Evolutionary conservation across 2,113 vertebrate species (phyloP).

Genomic region (Burhinus bistriatus): DNA sequence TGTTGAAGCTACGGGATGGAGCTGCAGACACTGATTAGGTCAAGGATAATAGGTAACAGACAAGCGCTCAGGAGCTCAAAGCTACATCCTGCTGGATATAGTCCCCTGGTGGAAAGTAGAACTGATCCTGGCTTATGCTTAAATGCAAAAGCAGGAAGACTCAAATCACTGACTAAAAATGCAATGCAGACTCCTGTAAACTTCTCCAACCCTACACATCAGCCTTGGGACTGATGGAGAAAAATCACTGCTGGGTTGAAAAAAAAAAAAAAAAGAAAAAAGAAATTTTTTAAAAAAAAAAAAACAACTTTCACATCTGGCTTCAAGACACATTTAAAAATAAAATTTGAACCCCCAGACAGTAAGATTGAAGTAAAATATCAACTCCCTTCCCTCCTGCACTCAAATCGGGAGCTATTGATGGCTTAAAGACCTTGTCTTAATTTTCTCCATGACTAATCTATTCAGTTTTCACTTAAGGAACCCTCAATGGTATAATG

Average conservation of each 20-base stretch:
- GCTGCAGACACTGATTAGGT: neutral
- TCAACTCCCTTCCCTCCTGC: neutral
- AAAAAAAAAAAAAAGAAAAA: neutral
- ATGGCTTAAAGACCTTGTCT: constrained; percentile 63
- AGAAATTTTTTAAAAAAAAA: neutral
- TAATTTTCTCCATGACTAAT: constrained; percentile 69
- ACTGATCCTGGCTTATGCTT: neutral
- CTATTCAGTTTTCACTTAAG: constrained; percentile 60
- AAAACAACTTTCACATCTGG: neutral
- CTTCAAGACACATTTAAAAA: constrained; percentile 25
- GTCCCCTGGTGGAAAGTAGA: neutral
- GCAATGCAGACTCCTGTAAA: neutral
- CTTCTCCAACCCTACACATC: neutral
- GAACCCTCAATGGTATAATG: constrained; percentile 54
- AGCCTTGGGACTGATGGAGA: neutral
- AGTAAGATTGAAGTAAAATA: constrained; percentile 2
- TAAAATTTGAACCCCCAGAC: constrained; percentile 16
- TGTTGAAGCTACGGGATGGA: neutral
- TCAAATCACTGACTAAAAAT: neutral
- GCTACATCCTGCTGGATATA: neutral
- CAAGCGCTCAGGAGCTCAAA: neutral
- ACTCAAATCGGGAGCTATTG: constrained; percentile 45
- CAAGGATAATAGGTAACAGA: neutral
- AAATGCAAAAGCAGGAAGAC: neutral
- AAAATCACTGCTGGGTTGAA: neutral